phyloP scores from a whole-genome alignment of 2,888 invertebrate genomes.

The Crepidodera aurea region DNA sequence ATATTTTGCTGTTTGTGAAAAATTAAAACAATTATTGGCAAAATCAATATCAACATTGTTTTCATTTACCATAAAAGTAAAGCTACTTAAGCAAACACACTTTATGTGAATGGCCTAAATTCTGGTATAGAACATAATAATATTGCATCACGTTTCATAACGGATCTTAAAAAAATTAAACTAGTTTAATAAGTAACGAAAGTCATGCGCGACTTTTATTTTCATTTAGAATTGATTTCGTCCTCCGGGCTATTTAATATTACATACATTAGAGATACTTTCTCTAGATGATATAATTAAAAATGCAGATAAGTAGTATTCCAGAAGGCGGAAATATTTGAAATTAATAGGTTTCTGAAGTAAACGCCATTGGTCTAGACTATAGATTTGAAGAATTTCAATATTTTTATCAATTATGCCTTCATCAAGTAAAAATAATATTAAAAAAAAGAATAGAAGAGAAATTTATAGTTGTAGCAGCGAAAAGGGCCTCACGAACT shows the following conservation, averaged over 20 bases:
- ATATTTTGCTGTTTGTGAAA: no score
- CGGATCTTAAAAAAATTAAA: slow-evolving; percentile 2
- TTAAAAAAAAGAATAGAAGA: no score
- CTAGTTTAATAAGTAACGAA: not conserved
- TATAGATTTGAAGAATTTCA: no score
- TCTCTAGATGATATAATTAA: not conserved
- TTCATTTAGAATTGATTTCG: not conserved
- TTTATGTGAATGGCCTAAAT: slow-evolving; percentile 20
- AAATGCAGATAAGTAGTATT: not conserved
- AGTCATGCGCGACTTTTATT: slow-evolving; percentile 11
- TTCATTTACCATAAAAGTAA: not conserved
- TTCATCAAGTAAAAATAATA: no score
- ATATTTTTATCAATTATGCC: no score
- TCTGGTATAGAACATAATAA: slow-evolving; percentile 11
- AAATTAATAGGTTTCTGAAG: not conserved
- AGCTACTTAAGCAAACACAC: not conserved
- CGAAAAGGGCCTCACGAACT: no score
- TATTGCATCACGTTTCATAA: slow-evolving; percentile 19
- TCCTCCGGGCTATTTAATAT: slow-evolving; percentile 7
- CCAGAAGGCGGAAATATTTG: not conserved
- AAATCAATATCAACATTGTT: no score
- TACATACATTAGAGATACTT: slow-evolving; percentile 1
- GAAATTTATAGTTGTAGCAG: no score
- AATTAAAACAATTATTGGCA: no score
- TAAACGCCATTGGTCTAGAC: no score